Base-by-base conservation (phyloP, 2,113 vertebrate species). In the Ellobius talpinus region DNA sequence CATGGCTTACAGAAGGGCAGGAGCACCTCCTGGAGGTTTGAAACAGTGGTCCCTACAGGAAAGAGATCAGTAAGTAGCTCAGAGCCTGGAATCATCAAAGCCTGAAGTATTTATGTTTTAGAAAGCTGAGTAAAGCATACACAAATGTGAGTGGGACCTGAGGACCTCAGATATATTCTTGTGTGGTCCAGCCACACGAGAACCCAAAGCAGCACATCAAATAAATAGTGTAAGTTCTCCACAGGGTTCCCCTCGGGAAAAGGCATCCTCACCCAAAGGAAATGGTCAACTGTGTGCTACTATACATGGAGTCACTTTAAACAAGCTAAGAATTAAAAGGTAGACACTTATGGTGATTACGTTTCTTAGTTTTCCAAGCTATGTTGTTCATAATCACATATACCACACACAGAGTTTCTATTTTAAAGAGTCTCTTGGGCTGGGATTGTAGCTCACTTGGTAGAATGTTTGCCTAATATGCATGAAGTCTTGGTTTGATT, bases 311-410 rank as follows among this genome's bases (percentile, higher is more conserved):
- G 39, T 87, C 14, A 70, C 55, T 90, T 79, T 26, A 87, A 89
- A 58, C 63, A 94, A 91, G 70, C 55, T 65, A 89, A 87, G 52
- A 82, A 84, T 84, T 68, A 87, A 89, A 92, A 78, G 82, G 42
- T 42, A 17, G 42, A 68, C 42, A 89, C 76, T 42, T 70, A 90
- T 9, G n/a, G 65, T 24, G 42, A 89, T 13, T 79, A 14, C 36
- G 31, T 65, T 24, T 77, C 42, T 47, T 76, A 58, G 23, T 23
- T 81, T 76, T 95, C 70, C 73, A 92, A 94, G 90, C 73, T 92
- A 47, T 82, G 26, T 66, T 81, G 81, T 24, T 93, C 81, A 72
- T 85, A 90, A 81, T 42, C 63, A 85, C 39, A 92, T 29, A 84
- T 24, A 50, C 63, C n/a, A 82, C 5, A 74, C 1, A 78, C 31